Evolutionary conservation across 2,888 invertebrate species (phyloP).

Genomic region (Elysia crispata): DNA sequence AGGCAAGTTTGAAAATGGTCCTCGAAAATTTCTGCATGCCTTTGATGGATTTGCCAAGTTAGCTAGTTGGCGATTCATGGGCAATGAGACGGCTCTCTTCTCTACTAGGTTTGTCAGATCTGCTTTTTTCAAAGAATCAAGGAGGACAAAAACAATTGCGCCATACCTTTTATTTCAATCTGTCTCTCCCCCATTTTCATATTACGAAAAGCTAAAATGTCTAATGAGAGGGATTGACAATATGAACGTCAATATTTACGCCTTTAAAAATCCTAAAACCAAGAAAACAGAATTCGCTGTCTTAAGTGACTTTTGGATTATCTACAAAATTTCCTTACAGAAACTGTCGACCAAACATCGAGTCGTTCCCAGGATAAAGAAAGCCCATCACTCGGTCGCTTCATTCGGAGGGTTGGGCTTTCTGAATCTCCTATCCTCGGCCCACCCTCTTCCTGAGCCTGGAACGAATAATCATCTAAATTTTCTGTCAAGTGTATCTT

Average conservation of each 20-base stretch:
- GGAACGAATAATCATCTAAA: constrained; percentile 65
- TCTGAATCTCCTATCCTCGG: constrained; percentile 69
- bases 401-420: constrained; percentile 47
- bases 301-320: constrained; percentile 72
- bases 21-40: constrained; percentile 59
- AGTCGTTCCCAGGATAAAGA: constrained; percentile 54
- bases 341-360: constrained; percentile 57
- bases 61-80: constrained; percentile 61
- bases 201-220: constrained; percentile 60
- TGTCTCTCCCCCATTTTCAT: constrained; percentile 64
- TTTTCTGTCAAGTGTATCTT: constrained; percentile 65
- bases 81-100: constrained; percentile 61
- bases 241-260: constrained; percentile 72
- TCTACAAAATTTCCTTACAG: constrained; percentile 61
- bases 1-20: constrained; percentile 66
- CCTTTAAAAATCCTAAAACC: constrained; percentile 52
- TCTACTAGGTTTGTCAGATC: constrained; percentile 64
- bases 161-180: constrained; percentile 70
- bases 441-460: constrained; percentile 72
- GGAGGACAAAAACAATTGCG: constrained; percentile 60
- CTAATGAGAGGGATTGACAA: constrained; percentile 71
- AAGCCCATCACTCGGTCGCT: neutral
- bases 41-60: constrained; percentile 71
- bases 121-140: constrained; percentile 65
- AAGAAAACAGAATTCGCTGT: constrained; percentile 59